Base-by-base conservation (phyloP, 2,113 vertebrate species). In the Circaetus gallicus region DNA sequence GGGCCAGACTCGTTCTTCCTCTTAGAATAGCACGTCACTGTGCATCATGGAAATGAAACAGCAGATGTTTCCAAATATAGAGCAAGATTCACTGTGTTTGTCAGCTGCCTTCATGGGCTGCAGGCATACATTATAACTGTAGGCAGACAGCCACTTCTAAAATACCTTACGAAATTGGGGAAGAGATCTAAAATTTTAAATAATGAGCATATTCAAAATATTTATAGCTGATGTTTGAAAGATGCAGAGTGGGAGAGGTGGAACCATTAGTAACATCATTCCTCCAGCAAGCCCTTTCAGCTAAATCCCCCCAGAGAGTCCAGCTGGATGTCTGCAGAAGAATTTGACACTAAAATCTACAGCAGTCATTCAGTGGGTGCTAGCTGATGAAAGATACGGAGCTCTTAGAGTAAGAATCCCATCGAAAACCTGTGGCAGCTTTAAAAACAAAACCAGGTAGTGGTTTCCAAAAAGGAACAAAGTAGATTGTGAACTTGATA, bases 61-160 rank as follows among this genome's bases (percentile, higher is more conserved):
- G 76, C 81, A 90, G 76, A 90, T 95, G 90, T 82, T 93, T 97
- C 95, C 83, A 93, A 96, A 96, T 92, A 94, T 88, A 94, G 95
- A 96, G 59, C 79, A 62, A 81, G 76, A 89, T 79, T 82, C 62
- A 59, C 61, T 50, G 72, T 62, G 71, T 72, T 76, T 85, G n/a
- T 92, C 91, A 97, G 95, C 82, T 95, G 95, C 91, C 91, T 86
- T 94, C 59, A 74, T 88, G 62, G 78, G 28, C 91, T 80, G 38
- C 62, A 55, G 50, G 47, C 42, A 74, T 47, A 61, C 86, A 18
- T 77, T 78, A 31, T 18, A 70, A 55, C 6, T 36, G 53, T 14
- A 82, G 58, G n/a, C 74, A 93, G 58, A 92, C 94, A 94, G 20
- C 38, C 21, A 67, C 49, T 59, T 93, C 32, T 62, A 55, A 95